phyloP scores from a whole-genome alignment of 1,140 invertebrate genomes.

The Andrena cerasifolii region DNA sequence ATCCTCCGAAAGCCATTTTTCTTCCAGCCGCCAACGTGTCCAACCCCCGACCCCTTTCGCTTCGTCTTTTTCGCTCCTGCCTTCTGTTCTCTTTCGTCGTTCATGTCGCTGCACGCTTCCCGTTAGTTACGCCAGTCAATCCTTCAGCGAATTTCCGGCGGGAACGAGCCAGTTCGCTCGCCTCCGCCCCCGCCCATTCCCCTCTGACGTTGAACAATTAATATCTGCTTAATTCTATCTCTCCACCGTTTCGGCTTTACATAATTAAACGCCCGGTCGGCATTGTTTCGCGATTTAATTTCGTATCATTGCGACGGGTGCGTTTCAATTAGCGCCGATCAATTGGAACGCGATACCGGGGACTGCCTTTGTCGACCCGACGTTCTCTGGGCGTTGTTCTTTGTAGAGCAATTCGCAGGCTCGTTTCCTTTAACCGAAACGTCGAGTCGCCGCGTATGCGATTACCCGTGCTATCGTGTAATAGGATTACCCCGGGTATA shows the following conservation, averaged over 20 bases:
- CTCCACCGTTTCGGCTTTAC: background rate
- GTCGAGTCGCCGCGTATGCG: constrained; percentile 23
- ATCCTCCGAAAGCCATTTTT: constrained; percentile 55
- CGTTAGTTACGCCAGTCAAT: constrained; percentile 33
- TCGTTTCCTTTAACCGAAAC: constrained; percentile 7
- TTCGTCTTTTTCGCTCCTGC: constrained; percentile 16
- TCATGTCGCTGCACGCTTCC: constrained; percentile 12
- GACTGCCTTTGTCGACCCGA: background rate
- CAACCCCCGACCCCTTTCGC: background rate
- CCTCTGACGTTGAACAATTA: background rate
- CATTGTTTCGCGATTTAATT: constrained; percentile 31
- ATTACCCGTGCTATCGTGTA: constrained; percentile 38
- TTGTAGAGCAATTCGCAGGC: constrained; percentile 11
- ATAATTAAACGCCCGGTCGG: constrained; percentile 26
- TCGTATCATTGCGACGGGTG: constrained; percentile 2
- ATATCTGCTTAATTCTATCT: constrained; percentile 14
- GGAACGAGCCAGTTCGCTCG: background rate
- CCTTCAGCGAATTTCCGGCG: constrained; percentile 30
- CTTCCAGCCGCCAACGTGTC: constrained; percentile 23
- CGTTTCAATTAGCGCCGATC: constrained; percentile 18
- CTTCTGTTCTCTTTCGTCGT: background rate
- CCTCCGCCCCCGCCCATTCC: background rate
- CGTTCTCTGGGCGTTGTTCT: background rate
- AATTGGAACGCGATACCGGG: background rate
- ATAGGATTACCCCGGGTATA: constrained; percentile 9